phyloP scores from a whole-genome alignment of 2,888 invertebrate genomes.

The Phania funesta region DNA sequence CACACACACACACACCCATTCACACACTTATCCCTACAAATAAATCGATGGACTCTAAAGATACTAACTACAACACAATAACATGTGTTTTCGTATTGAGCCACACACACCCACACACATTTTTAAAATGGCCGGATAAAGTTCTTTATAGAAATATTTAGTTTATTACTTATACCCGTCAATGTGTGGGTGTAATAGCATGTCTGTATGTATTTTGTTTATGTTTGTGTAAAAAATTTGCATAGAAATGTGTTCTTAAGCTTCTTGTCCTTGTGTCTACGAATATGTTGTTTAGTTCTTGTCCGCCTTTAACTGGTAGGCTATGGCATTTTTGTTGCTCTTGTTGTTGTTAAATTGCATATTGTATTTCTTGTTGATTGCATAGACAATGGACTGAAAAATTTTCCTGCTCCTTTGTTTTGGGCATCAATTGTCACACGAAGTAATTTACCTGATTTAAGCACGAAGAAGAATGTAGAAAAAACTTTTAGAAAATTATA shows the following conservation, averaged over 20 bases:
- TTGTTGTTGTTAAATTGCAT: not conserved
- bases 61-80: slow-evolving; percentile 8
- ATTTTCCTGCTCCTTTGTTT: slow-evolving; percentile 22
- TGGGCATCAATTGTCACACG: slow-evolving; percentile 9
- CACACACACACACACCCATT: not conserved
- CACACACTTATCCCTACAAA: not conserved
- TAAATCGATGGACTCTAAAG: slow-evolving; percentile 33
- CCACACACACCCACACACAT: not conserved
- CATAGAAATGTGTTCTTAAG: not conserved
- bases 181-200: not conserved
- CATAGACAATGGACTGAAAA: slow-evolving; percentile 52
- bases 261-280: not conserved
- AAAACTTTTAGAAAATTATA: not conserved
- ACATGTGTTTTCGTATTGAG: not conserved
- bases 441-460: slow-evolving; percentile 19
- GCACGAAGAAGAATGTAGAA: not conserved
- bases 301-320: not conserved
- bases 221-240: not conserved
- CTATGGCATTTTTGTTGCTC: not conserved
- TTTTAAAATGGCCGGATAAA: not conserved
- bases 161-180: slow-evolving; percentile 5
- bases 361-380: slow-evolving; percentile 31
- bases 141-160: not conserved
- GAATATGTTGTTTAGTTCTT: not conserved
- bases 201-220: not conserved